Base-by-base conservation (phyloP, 1,140 invertebrate species). In the Meteorus sp. region DNA sequence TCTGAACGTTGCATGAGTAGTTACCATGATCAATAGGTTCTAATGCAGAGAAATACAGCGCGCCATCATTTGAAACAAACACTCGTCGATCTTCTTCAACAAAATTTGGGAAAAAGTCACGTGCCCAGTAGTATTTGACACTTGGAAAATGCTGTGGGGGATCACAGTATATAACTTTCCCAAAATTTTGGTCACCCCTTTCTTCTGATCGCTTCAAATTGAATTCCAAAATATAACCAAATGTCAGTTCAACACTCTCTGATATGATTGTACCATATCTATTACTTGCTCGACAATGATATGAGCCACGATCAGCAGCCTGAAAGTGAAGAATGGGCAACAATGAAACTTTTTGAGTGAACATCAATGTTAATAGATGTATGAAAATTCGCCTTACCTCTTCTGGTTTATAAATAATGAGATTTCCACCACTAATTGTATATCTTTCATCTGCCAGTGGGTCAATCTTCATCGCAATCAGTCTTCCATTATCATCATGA, bases 1-100 rank as follows among this genome's bases (percentile, higher is more conserved):
- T 92, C 78, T 94, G 90, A 0, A 97, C 94, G 74, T 90, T 93
- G 73, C 96, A 98, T 59, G 91, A 94, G 76, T 98, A 98, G 61
- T 88, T 92, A 1, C 93, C 95, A 62, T 85, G 81, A 81, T 98
- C 96, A 56, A 94, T 94, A 25, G 88, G 88, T 81, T 97, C 94
- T 54, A 98, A 82, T 20, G 93, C 89, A 20, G 94, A 94, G 72
- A 98, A 97, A 72, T 98, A 98, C 1, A 98, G 81, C 15, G 94
- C 90, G 31, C 94, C 95, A 83, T 97, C 94, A 69, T 89, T 84
- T 0, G 95, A 97, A 1, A 97, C 93, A 82, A 98, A 97, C 0
- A 95, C 90, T 60, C 94, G 77, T 70, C 88, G 85, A 80, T 98
- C 93, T 78, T 96, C 93, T 74, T 97, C 92, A 0, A 98, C 93